Base-by-base conservation (phyloP, 2,797 vertebrate species). In the Anguilla megastoma region DNA sequence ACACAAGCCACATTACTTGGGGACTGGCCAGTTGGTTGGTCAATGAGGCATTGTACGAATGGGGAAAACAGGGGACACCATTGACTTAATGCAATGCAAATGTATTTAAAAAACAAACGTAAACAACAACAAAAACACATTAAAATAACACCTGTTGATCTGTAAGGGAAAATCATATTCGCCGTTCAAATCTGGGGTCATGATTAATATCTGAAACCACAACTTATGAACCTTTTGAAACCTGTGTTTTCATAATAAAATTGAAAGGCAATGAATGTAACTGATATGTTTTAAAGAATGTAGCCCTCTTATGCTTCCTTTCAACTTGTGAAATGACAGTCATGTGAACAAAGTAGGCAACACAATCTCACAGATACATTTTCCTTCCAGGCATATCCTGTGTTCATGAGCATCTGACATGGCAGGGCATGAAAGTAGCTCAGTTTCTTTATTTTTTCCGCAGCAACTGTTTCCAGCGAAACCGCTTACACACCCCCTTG, bases 401-500 rank as follows among this genome's bases (percentile, higher is more conserved):
- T 41, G 21, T n/a, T 33, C 66, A 30, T 14, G n/a, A 74, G 36
- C 83, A 50, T 45, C 45, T 86, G 85, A 86, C 63, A 27, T 86
- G 21, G 85, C 5, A 52, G 71, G 45, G 27, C 60, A 74, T 71
- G 60, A 71, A 86, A 71, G 30, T 58, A 9, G 85, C 45, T 71
- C 24, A 21, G 5, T 18, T 58, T 45, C 24, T 52, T 79, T 45
- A 5, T 50, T 50, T 16, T 66, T 86, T 27, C 33, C 1, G 24
- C 85, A n/a, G 63, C 41, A 30, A 74, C 63, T n/a, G 36, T 48
- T 74, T 69, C 85, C 63, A 69, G 45, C 21, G 9, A 56, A 82
- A 58, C 60, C 3, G 41, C 41, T 45, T 4, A 45, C 41, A 45
- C 41, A 45, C 41, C 12, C 33, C 58, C 33, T 63, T 58, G 7